Percentiles rank a stretch among this genome's conserved stretches.
phyloP scores from a whole-genome alignment of 2,113 vertebrate species.

The Heliornis fulica region DNA sequence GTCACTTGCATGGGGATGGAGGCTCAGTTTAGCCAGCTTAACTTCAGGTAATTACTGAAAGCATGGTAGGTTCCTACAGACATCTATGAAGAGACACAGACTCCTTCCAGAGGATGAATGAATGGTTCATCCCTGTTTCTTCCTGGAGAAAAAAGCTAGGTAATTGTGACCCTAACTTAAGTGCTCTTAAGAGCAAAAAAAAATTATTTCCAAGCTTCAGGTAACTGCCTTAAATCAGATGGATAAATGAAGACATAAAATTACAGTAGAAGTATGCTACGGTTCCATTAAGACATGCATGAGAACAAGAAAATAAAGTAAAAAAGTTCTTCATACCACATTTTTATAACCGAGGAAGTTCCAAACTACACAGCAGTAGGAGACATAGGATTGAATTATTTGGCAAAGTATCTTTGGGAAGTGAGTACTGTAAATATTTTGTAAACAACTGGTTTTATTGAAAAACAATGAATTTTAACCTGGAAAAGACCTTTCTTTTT shows the following conservation, averaged over 20 bases:
- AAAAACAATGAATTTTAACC: neutral
- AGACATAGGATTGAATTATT: neutral
- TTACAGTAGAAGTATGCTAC: neutral
- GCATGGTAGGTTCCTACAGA: neutral
- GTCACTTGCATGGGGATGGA: neutral
- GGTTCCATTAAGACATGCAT: neutral
- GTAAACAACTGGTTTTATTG: neutral
- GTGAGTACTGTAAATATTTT: neutral
- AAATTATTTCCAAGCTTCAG: neutral
- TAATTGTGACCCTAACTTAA: neutral
- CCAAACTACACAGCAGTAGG: neutral
- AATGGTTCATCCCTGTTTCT: neutral
- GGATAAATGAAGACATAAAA: neutral
- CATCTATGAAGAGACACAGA: neutral
- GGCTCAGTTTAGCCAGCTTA: neutral
- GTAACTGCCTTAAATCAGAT: neutral
- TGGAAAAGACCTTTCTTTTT: neutral
- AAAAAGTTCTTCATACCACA: neutral
- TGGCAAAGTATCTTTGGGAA: neutral
- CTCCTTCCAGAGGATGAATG: neutral
- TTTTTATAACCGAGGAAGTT: neutral
- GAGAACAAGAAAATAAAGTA: neutral
- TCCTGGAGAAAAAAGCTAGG: neutral
- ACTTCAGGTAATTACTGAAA: neutral
- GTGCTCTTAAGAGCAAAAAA: neutral